Evolutionary conservation across 2,888 invertebrate species (phyloP).

Genomic region (Latheticus oryzae): DNA sequence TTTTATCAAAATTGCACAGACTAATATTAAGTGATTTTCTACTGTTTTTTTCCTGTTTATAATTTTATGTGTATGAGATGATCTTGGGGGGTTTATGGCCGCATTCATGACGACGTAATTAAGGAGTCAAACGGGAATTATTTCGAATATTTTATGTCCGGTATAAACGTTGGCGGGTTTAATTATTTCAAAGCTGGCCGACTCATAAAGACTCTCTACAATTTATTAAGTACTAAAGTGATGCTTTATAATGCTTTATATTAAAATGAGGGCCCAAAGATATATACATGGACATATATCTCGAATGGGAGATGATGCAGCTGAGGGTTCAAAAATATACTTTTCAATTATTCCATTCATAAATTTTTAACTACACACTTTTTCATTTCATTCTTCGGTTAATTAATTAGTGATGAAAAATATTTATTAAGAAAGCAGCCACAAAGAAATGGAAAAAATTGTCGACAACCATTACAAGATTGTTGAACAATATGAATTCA

Average conservation of each 20-base stretch:
- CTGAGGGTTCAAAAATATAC: too few relatives aligned
- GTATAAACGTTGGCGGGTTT: constrained; percentile 27
- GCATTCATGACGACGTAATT: constrained; percentile 21
- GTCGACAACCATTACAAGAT: too few relatives aligned
- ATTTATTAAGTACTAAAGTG: constrained; percentile 21
- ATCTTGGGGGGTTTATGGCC: constrained; percentile 18
- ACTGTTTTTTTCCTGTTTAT: constrained; percentile 3
- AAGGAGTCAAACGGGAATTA: constrained; percentile 25
- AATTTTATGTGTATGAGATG: too few relatives aligned
- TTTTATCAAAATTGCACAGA: constrained; percentile 12
- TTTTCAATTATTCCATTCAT: too few relatives aligned
- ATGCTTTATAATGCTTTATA: constrained; percentile 12
- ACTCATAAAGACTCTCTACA: constrained; percentile 1
- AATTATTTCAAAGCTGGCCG: constrained; percentile 32
- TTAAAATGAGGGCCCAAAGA: constrained; percentile 12
- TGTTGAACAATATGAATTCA: too few relatives aligned
- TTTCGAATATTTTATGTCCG: constrained; percentile 22
- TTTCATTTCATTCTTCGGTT: too few relatives aligned
- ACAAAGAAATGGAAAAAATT: too few relatives aligned
- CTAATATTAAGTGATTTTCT: constrained; percentile 13
- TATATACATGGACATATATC: too few relatives aligned
- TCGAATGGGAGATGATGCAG: neutral
- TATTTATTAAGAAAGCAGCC: too few relatives aligned
- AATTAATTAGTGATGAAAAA: too few relatives aligned
- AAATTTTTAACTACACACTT: too few relatives aligned